Percentiles rank a stretch among this genome's conserved stretches.
Conservation (phyloP, 2,888 invertebrate genomes). For the Digitonthophagus gazella region DNA sequence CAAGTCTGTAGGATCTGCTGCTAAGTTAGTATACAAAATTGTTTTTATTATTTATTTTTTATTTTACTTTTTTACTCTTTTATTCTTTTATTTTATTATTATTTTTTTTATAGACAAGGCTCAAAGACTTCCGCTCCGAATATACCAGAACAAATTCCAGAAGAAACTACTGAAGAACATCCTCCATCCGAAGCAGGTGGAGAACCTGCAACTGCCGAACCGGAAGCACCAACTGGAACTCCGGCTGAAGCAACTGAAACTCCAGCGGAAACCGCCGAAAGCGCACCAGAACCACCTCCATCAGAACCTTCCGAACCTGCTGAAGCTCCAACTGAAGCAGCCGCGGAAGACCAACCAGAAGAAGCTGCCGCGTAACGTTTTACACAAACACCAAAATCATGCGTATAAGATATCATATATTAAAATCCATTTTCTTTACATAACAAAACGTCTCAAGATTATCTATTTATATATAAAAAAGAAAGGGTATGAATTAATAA, state of each 20-base stretch:
- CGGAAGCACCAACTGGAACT: no score
- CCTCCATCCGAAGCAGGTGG: not conserved
- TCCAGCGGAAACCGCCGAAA: not conserved
- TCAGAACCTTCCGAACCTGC: no score
- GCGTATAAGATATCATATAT: not conserved
- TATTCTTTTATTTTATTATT: no score
- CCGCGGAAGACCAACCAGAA: no score
- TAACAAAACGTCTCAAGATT: no score
- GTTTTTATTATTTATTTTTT: no score
- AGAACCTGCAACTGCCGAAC: no score
- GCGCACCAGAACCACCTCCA: not conserved
- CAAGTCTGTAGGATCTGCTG: not conserved
- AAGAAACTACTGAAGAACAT: constrained; percentile 23
- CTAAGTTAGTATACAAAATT: not conserved
- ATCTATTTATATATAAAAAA: constrained; percentile 7
- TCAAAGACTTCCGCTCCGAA: not conserved
- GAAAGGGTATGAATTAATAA: not conserved
- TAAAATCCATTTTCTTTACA: not conserved
- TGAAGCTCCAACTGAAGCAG: constrained; percentile 17
- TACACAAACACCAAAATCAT: not conserved
- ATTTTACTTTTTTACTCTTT: no score
- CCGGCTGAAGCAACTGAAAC: not conserved
- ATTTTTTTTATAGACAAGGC: no score
- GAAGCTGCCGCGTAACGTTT: no score
- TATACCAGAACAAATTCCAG: constrained; percentile 18